These are phyloP conservation scores for Hirudo medicinalis DNA, from an alignment of 1,140 invertebrate species.

Conservation along the genomic window DNA sequence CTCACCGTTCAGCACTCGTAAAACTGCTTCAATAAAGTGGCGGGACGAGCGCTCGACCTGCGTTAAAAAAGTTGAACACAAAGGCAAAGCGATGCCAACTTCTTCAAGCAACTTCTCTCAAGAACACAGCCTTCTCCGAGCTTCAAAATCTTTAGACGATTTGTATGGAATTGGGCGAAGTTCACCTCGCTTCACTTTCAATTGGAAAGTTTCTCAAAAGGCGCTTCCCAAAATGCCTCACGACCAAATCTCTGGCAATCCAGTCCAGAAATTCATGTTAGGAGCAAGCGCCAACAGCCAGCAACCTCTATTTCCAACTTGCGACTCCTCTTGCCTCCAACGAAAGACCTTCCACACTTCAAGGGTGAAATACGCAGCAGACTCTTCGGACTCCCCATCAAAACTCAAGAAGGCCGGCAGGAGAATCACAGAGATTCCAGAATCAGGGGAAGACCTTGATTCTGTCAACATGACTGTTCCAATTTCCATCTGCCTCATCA, in stretches of 20 bases:
- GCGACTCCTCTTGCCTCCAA: background rate
- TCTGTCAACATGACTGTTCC: slow-evolving; percentile 23
- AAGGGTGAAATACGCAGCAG: background rate
- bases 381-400: background rate
- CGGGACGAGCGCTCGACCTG: too few species aligned
- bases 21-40: too few species aligned
- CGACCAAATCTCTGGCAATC: background rate
- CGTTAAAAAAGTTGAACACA: too few species aligned
- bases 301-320: background rate
- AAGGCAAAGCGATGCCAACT: too few species aligned
- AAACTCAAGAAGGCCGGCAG: background rate
- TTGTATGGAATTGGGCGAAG: too few species aligned
- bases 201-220: too few species aligned
- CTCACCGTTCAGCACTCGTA: too few species aligned
- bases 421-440: background rate
- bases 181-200: too few species aligned
- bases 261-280: background rate
- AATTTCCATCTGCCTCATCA: slow-evolving; percentile 23
- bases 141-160: too few species aligned
- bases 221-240: too few species aligned
- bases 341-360: background rate
- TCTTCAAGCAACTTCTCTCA: too few species aligned
- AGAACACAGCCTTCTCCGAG: too few species aligned
- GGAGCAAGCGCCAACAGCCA: background rate
- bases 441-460: slow-evolving; percentile 3